Conservation (phyloP, 1,140 invertebrate genomes). For the Caenorhabditis brenneri region DNA sequence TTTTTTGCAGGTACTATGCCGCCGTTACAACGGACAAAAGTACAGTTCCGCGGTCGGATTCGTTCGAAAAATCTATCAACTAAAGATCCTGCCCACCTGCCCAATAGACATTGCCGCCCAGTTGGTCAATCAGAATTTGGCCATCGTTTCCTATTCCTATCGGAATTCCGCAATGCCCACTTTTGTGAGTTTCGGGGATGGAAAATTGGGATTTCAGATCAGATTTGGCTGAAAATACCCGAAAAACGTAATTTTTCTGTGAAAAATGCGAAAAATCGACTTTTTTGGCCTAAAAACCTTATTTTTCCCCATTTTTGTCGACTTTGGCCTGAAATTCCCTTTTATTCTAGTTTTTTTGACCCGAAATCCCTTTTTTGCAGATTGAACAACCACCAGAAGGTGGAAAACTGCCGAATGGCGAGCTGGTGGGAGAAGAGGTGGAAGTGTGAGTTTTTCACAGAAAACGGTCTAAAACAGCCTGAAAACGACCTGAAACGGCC, state of each 20-base stretch:
- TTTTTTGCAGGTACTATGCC: not conserved
- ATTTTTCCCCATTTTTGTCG: not conserved
- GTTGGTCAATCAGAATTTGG: not conserved
- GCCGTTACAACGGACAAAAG: constrained; percentile 19
- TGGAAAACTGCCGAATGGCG: not conserved
- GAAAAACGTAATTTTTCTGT: not conserved
- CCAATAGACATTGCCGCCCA: not conserved
- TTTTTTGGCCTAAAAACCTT: not conserved
- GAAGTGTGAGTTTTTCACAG: not conserved
- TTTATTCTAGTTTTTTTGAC: not conserved
- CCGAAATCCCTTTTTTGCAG: not conserved
- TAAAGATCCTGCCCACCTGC: not conserved
- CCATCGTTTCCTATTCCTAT: not conserved
- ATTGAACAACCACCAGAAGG: not conserved
- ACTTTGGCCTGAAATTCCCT: not conserved
- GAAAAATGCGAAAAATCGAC: not conserved
- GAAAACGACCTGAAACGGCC: too few species aligned
- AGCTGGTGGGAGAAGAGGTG: not conserved
- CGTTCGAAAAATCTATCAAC: not conserved
- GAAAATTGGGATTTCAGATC: not conserved
- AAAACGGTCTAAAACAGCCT: not conserved
- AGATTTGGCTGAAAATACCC: not conserved
- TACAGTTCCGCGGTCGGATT: constrained; percentile 4
- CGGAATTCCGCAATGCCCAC: not conserved
- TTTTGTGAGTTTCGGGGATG: not conserved